A percentile compares a stretch with the other conserved stretches of the same genome.
Conservation (phyloP, 2,113 vertebrate genomes). For the Neofelis nebulosa region DNA sequence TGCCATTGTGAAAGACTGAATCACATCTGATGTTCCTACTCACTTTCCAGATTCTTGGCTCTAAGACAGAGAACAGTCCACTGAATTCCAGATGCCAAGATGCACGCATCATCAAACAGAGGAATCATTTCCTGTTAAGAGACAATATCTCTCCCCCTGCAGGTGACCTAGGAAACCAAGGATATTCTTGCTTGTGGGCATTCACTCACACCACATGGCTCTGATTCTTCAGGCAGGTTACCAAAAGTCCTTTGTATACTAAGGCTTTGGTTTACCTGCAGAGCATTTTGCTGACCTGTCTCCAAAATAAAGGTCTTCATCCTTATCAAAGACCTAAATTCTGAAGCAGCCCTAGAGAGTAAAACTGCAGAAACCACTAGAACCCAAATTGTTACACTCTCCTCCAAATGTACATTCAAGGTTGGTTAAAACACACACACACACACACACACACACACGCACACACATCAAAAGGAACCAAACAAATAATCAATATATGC, state of each 20-base stretch:
- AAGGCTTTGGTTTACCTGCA: not conserved
- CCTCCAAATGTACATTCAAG: not conserved
- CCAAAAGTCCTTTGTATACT: not conserved
- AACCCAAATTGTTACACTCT: not conserved
- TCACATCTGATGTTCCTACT: slow-evolving; percentile 57
- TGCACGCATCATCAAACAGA: not conserved
- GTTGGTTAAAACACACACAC: not conserved
- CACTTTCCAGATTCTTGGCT: slow-evolving; percentile 72
- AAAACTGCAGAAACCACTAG: slow-evolving; percentile 8
- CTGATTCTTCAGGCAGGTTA: not conserved
- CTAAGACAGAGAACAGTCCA: slow-evolving; percentile 62
- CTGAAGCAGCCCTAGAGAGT: not conserved
- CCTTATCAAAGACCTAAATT: not conserved
- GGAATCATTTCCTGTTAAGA: slow-evolving; percentile 28
- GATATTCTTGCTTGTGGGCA: not conserved
- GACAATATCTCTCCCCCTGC: not conserved
- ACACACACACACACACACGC: not conserved
- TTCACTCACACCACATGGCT: not conserved
- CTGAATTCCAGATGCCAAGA: slow-evolving; percentile 57
- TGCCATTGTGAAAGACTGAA: slow-evolving; percentile 71
- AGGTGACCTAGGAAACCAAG: slow-evolving; percentile 43
- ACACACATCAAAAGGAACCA: not conserved
- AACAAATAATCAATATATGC: slow-evolving; percentile 4
- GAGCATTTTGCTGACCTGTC: not conserved
- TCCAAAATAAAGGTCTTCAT: slow-evolving; percentile 6